Percentiles rank a stretch among this genome's conserved stretches.
These are phyloP conservation scores for Nyleta sp. DNA, from an alignment of 2,888 invertebrate species.

Conservation along the genomic window DNA sequence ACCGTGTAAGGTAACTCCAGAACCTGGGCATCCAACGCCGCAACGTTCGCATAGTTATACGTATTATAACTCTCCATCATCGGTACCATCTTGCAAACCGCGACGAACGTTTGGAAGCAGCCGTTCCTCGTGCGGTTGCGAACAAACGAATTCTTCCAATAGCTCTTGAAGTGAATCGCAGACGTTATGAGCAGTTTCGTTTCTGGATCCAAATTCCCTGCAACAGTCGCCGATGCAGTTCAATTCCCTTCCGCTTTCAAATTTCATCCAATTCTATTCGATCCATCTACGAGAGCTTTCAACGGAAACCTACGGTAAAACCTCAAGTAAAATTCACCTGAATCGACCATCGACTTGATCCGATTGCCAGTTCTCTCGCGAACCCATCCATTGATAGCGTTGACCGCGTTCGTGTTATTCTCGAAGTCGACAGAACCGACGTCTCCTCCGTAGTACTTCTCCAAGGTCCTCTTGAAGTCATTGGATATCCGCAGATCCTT, in stretches of 20 bases:
- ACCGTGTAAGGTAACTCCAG: conserved; percentile 90
- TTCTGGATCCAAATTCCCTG: conserved; percentile 83
- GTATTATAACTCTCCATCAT: conserved; percentile 88
- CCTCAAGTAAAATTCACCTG: no score
- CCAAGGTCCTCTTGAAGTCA: conserved; percentile 82
- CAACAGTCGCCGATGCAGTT: neutral
- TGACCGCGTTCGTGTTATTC: conserved; percentile 80
- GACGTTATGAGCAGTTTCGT: conserved; percentile 89
- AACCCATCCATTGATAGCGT: conserved; percentile 86
- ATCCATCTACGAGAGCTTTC: no score
- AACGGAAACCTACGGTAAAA: no score
- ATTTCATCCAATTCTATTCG: no score
- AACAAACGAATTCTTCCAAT: conserved; percentile 88
- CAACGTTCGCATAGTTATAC: conserved; percentile 86
- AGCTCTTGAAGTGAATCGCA: conserved; percentile 91
- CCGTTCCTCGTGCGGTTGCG: conserved; percentile 83
- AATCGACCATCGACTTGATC: conserved; percentile 84
- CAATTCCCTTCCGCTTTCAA: no score
- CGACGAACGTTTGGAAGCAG: conserved; percentile 86
- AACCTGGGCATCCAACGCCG: conserved; percentile 87
- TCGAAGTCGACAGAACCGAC: conserved; percentile 84
- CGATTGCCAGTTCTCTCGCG: conserved; percentile 84
- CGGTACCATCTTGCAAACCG: conserved; percentile 85
- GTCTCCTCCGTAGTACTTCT: conserved; percentile 83
- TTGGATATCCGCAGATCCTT: conserved; percentile 71